phyloP scores from a whole-genome alignment of 2,797 vertebrate species.

The Emys orbicularis region DNA sequence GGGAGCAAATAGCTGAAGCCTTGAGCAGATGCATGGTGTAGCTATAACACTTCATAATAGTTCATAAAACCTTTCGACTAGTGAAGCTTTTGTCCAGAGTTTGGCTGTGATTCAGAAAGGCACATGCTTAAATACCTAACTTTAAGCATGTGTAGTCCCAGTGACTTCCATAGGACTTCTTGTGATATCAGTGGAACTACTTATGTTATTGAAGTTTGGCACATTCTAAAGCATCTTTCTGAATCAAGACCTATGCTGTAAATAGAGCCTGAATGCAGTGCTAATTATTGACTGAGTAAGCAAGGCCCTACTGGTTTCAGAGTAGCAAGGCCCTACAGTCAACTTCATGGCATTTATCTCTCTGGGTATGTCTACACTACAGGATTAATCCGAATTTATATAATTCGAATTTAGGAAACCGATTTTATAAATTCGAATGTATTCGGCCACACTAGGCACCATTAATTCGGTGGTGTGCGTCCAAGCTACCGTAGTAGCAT shows the following conservation, averaged over 20 bases:
- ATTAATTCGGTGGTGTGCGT: no score
- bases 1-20: not conserved
- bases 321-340: not conserved
- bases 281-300: not conserved
- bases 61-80: slow-evolving; percentile 13
- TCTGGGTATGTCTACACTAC: no score
- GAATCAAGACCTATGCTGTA: not conserved
- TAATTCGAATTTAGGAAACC: no score
- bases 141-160: not conserved
- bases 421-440: no score
- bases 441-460: no score
- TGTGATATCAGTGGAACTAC: not conserved
- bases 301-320: not conserved
- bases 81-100: slow-evolving; percentile 15
- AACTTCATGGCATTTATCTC: not conserved
- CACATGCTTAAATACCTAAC: not conserved
- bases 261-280: not conserved
- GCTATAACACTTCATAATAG: not conserved
- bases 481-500: no score
- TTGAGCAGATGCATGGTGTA: not conserved
- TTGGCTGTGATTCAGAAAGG: not conserved
- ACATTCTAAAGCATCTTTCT: not conserved
- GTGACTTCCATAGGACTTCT: not conserved
- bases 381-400: no score
- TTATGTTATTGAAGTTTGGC: not conserved